Conservation (phyloP, 2,888 invertebrate genomes). For the Ectemnius lituratus region DNA sequence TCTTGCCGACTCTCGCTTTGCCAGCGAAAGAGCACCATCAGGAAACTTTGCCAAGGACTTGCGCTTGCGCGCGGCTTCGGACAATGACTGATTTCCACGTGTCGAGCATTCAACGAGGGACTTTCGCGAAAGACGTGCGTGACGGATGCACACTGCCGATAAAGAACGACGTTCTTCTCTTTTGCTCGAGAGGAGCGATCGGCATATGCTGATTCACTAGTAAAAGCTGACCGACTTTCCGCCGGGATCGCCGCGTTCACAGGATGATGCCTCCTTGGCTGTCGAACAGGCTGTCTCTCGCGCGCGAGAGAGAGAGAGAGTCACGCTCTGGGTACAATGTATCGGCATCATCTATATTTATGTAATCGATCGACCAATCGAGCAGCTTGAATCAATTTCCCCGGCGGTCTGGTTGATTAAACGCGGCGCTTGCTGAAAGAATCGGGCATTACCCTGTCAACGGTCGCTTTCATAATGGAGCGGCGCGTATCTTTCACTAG, state of each 20-base stretch:
- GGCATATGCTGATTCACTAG: slow-evolving; percentile 24
- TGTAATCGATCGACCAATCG: slow-evolving; percentile 27
- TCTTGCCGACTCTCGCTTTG: slow-evolving; percentile 13
- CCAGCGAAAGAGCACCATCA: too few relatives aligned
- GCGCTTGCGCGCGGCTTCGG: slow-evolving; percentile 55
- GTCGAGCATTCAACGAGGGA: slow-evolving; percentile 17
- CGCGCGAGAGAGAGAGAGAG: slow-evolving; percentile 31
- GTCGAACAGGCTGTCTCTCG: slow-evolving; percentile 22
- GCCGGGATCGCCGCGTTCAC: slow-evolving; percentile 42
- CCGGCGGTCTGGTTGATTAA: slow-evolving; percentile 7
- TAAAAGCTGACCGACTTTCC: slow-evolving; percentile 43
- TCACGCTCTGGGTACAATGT: slow-evolving; percentile 31
- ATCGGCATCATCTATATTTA: slow-evolving; percentile 35
- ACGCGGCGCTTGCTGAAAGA: slow-evolving; percentile 13
- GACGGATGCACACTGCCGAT: not conserved
- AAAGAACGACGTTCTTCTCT: not conserved
- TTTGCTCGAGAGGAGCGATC: too few relatives aligned
- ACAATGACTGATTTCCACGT: slow-evolving; percentile 54
- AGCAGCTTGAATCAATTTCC: slow-evolving; percentile 28
- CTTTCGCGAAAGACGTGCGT: slow-evolving; percentile 13
- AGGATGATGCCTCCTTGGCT: slow-evolving; percentile 28
- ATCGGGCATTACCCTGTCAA: slow-evolving; percentile 5
- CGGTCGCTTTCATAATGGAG: slow-evolving; percentile 3
- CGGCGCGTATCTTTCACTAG: not conserved
- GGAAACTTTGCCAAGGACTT: not conserved